Evolutionary conservation across 2,797 vertebrate species (phyloP), one percentile per base, ranked within the genome.

Genomic region (Typhlichthys subterraneus): DNA sequence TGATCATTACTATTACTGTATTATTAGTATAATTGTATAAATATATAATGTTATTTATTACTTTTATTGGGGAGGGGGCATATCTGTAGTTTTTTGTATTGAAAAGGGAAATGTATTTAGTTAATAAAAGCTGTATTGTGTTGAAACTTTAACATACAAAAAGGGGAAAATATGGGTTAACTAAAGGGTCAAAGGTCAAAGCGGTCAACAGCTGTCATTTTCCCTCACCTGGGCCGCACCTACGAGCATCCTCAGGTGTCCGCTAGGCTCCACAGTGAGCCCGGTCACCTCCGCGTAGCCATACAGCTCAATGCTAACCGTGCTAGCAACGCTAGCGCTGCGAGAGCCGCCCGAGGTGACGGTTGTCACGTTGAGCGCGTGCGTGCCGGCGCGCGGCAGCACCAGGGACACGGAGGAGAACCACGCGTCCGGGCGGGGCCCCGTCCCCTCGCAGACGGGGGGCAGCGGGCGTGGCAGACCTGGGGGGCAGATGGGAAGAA

Each of bases 401-500:
- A 74, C 23, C 11, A 93, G 13, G 8, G 77, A 80, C 2, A 45
- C 86, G 1, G 83, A 85, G 33, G 93, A 91, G 83, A 94, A 94
- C 87, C 88, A 83, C 0, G 61, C 61, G 38, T 90, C 75, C 6
- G 29, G 12, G 23, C 23, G 0, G 14, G 77, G 73, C 11, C 67
- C 70, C 3, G 23, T 23, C 4, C 45, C 67, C 59, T 61, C 33
- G 62, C 90, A 94, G 48, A 61, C 78, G 1, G 66, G 56, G 1
- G 67, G 56, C 17, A 56, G 66, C 10, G 45, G 72, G 2, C 71
- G 57, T 45, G 65, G 46, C 42, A 91, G 23, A n/a, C 72, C 77
- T 10, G 73, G 52, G 1, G 94, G 91, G 64, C 93, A 95, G 8
- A 75, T 80, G 0, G 61, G 66, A 15, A 75, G 59, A 61, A 94